Evolutionary conservation across 1,140 invertebrate species (phyloP).

Genomic region (Papilio aristodemus): DNA sequence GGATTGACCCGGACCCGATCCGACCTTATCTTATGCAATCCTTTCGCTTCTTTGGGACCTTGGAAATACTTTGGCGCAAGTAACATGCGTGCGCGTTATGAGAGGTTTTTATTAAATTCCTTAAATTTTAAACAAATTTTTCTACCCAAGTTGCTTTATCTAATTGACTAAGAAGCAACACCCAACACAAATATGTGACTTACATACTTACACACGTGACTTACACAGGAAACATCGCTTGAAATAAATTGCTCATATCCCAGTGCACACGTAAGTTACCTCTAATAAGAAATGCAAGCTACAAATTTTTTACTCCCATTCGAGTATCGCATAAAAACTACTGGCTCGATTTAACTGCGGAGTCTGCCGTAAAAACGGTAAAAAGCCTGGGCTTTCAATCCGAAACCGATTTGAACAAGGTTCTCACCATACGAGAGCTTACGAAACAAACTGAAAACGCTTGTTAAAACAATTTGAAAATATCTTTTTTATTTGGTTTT

Average conservation of each 20-base stretch:
- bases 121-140: background rate
- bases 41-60: slow-evolving; percentile 2
- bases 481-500: background rate
- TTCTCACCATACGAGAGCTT: background rate
- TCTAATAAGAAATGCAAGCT: background rate
- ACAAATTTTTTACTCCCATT: background rate
- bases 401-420: background rate
- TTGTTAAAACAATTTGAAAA: background rate
- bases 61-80: background rate
- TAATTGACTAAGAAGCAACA: background rate
- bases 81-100: background rate
- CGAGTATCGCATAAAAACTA: background rate
- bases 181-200: too few species aligned
- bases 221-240: too few species aligned
- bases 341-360: background rate
- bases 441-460: slow-evolving; percentile 3
- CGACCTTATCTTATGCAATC: slow-evolving; percentile 5
- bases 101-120: background rate
- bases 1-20: slow-evolving; percentile 9
- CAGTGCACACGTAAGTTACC: background rate
- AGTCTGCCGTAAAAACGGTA: background rate
- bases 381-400: background rate
- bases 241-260: background rate
- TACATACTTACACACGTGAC: too few species aligned
- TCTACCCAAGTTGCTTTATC: background rate